Conservation (phyloP, 1,140 invertebrate species). For the Delia radicum region DNA sequence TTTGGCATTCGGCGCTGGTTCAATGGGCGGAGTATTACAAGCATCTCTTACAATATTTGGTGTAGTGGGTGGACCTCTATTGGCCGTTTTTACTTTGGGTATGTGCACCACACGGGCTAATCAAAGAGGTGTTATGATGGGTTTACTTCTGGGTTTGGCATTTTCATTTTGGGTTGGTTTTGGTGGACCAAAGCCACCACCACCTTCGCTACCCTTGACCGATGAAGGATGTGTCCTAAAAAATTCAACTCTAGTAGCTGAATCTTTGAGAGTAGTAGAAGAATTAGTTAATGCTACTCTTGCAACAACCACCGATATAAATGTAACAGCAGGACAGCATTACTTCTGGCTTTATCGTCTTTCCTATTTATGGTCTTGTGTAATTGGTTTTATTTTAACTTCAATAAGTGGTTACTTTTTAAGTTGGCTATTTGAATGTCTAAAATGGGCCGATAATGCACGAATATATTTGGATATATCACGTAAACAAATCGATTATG, state of each 20-base stretch:
- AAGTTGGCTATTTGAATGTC: slow-evolving; percentile 54
- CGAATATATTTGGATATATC: slow-evolving; percentile 43
- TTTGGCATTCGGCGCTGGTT: slow-evolving; percentile 68
- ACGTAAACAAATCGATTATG: slow-evolving; percentile 57
- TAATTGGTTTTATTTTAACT: slow-evolving; percentile 69
- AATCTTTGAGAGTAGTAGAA: background rate
- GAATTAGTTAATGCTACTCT: background rate
- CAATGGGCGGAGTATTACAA: slow-evolving; percentile 72
- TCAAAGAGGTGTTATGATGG: slow-evolving; percentile 70
- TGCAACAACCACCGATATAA: background rate
- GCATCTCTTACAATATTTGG: slow-evolving; percentile 77
- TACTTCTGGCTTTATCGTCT: slow-evolving; percentile 58
- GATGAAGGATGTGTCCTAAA: slow-evolving; percentile 60
- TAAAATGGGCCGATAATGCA: slow-evolving; percentile 42
- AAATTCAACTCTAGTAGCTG: slow-evolving; percentile 15
- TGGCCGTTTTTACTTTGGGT: slow-evolving; percentile 79
- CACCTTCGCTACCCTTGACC: slow-evolving; percentile 60
- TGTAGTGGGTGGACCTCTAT: slow-evolving; percentile 75
- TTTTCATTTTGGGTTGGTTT: slow-evolving; percentile 84
- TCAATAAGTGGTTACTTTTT: slow-evolving; percentile 64
- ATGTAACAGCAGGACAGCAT: slow-evolving; percentile 23
- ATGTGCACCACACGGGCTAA: slow-evolving; percentile 68
- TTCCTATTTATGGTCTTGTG: slow-evolving; percentile 86
- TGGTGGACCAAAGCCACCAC: slow-evolving; percentile 70
- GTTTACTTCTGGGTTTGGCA: slow-evolving; percentile 66